Evolutionary conservation across 2,113 vertebrate genomes (phyloP).

Genomic region (Ovibos moschatus): DNA sequence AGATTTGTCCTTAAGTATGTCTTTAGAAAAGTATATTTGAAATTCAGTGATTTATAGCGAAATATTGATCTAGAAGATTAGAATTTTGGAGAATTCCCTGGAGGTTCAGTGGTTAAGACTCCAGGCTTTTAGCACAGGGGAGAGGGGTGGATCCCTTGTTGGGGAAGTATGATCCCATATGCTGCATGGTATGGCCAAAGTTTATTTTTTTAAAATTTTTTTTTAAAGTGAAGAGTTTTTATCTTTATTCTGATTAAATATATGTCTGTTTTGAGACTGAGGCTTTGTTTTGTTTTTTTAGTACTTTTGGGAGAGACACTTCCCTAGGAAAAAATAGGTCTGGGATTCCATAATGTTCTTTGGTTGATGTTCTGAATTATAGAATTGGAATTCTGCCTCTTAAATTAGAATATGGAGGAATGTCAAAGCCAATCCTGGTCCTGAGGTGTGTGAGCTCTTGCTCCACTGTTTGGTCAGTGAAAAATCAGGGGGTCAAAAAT

Average conservation of each 20-base stretch:
- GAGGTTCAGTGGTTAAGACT: neutral
- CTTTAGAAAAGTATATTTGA: conserved; percentile 29
- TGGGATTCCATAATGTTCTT: neutral
- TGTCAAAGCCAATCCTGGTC: neutral
- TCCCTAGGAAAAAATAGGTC: neutral
- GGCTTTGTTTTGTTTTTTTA: neutral
- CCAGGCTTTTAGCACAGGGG: neutral
- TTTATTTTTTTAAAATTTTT: neutral
- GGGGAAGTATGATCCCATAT: neutral
- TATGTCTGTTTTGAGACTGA: neutral
- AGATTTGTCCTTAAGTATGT: neutral
- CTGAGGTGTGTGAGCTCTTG: neutral
- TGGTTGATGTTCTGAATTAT: neutral
- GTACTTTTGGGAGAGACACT: neutral
- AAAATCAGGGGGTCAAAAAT: neutral
- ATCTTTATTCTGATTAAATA: conserved; percentile 21
- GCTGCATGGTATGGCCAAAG: neutral
- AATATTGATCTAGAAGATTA: neutral
- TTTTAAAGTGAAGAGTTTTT: neutral
- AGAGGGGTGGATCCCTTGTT: neutral
- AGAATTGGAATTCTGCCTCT: neutral
- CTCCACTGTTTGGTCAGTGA: neutral
- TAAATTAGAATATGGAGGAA: conserved; percentile 4
- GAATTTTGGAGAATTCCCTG: neutral
- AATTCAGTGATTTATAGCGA: neutral